A percentile compares a stretch with the other conserved stretches of the same genome.
Conservation (phyloP, 2,888 invertebrate genomes). For the Volucella inflata region DNA sequence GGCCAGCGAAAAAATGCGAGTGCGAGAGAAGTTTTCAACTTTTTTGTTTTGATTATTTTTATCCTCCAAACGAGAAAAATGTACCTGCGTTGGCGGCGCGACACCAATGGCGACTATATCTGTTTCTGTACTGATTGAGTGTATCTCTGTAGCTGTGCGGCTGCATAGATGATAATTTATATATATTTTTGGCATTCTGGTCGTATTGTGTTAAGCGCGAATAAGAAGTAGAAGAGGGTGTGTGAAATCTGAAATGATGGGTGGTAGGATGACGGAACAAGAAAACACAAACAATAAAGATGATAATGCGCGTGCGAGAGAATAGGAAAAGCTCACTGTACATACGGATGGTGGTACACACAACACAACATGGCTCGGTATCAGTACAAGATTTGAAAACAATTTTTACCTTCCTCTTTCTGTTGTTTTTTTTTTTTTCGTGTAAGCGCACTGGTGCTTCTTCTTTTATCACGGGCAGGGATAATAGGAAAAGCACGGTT, state of each 20-base stretch:
- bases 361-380: not conserved
- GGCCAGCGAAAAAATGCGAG: slow-evolving; percentile 61
- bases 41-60: slow-evolving; percentile 76
- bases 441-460: slow-evolving; percentile 12
- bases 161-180: slow-evolving; percentile 58
- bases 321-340: slow-evolving; percentile 56
- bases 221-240: not conserved
- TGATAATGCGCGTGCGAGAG: slow-evolving; percentile 70
- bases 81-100: slow-evolving; percentile 68
- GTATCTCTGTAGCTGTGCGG: slow-evolving; percentile 14
- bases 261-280: slow-evolving; percentile 34
- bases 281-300: slow-evolving; percentile 65
- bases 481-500: slow-evolving; percentile 48
- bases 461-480: slow-evolving; percentile 26
- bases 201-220: slow-evolving; percentile 13
- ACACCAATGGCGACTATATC: slow-evolving; percentile 7
- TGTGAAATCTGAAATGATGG: not conserved
- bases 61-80: slow-evolving; percentile 63
- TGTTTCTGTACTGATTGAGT: too few species aligned
- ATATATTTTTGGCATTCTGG: slow-evolving; percentile 59
- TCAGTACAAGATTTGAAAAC: slow-evolving; percentile 30
- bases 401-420: slow-evolving; percentile 38
- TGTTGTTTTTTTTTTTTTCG: slow-evolving; percentile 25
- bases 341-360: slow-evolving; percentile 6
- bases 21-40: slow-evolving; percentile 71